These are phyloP conservation scores for Apodemus speciosus DNA, from an alignment of 2,113 vertebrate genomes.

Conservation along the genomic window DNA sequence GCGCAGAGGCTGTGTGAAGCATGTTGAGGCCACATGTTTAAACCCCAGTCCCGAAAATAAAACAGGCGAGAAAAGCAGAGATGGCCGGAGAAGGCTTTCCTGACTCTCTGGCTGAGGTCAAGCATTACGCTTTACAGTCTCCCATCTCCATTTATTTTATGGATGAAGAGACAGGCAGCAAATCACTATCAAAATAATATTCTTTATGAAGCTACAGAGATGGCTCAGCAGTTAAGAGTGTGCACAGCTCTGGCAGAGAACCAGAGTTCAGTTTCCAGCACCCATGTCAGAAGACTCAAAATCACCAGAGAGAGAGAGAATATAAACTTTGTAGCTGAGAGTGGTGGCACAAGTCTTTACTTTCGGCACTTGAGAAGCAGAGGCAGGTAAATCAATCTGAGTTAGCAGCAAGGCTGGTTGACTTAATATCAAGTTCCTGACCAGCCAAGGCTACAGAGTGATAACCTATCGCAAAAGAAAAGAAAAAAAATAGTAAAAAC, in stretches of 20 bases:
- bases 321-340: neutral
- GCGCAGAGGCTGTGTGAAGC: neutral
- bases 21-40: neutral
- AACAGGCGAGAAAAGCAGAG: neutral
- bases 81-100: neutral
- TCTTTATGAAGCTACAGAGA: neutral
- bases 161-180: neutral
- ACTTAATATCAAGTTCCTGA: neutral
- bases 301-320: neutral
- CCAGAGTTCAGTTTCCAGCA: neutral
- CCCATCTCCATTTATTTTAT: neutral
- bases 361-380: neutral
- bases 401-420: neutral
- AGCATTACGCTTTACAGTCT: neutral
- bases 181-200: neutral
- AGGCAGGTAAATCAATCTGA: neutral
- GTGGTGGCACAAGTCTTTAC: neutral
- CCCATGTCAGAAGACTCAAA: neutral
- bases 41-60: neutral
- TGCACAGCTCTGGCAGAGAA: neutral
- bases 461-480: neutral
- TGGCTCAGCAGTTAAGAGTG: neutral
- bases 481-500: neutral
- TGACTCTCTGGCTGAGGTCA: neutral
- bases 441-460: neutral